Conservation (phyloP, 2,113 vertebrate species). For the Channa maculata region DNA sequence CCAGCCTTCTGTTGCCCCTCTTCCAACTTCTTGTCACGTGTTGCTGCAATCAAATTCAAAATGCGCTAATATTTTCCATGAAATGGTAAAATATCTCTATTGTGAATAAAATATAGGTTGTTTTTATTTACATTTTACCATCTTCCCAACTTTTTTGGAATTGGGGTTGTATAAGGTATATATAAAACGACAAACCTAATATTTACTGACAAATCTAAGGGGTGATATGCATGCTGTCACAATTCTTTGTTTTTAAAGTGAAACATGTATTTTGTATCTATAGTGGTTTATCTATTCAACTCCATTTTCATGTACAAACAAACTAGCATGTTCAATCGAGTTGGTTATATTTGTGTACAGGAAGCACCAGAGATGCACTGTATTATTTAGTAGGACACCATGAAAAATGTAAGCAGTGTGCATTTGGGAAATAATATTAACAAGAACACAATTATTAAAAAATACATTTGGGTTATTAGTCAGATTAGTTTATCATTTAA, state of each 20-base stretch:
- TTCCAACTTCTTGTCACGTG: too few relatives aligned
- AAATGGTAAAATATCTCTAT: too few relatives aligned
- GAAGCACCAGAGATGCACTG: neutral
- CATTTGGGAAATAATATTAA: conserved; percentile 8
- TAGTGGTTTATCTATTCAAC: neutral
- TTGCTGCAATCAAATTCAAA: too few relatives aligned
- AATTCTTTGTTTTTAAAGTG: neutral
- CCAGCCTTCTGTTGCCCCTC: too few relatives aligned
- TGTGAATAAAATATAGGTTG: too few relatives aligned
- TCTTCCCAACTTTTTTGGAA: too few relatives aligned
- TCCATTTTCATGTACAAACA: neutral
- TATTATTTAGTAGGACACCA: conserved; percentile 10
- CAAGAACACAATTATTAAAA: conserved; percentile 16
- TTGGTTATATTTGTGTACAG: neutral
- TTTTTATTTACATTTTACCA: too few relatives aligned
- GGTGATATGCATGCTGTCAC: too few relatives aligned
- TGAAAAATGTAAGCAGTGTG: conserved; percentile 14
- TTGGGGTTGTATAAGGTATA: too few relatives aligned
- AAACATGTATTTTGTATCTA: neutral
- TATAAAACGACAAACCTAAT: too few relatives aligned
- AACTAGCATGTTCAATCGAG: neutral
- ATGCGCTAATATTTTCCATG: too few relatives aligned
- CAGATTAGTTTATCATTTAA: conserved; percentile 18
- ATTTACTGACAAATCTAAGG: too few relatives aligned
- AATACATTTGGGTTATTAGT: neutral